Evolutionary conservation across 1,140 invertebrate genomes (phyloP).

Genomic region (Metaphire vulgaris): DNA sequence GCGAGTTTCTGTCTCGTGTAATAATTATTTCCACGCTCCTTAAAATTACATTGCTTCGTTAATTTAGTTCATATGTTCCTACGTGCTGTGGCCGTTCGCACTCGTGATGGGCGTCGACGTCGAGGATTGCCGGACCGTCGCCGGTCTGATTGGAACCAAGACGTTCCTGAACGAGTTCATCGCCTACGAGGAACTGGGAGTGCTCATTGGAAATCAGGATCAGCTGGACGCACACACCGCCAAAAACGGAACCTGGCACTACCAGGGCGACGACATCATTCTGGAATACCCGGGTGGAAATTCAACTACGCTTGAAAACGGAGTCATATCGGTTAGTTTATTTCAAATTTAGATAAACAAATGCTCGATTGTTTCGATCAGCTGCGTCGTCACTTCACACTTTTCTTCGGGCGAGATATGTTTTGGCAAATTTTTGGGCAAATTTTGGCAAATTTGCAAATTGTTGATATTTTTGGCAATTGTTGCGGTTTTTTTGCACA

Average conservation of each 20-base stretch:
- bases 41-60: not conserved
- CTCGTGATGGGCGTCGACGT: slow-evolving; percentile 40
- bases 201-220: slow-evolving; percentile 38
- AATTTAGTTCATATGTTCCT: slow-evolving; percentile 36
- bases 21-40: not conserved
- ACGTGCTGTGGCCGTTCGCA: slow-evolving; percentile 38
- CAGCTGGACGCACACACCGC: slow-evolving; percentile 9
- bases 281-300: slow-evolving; percentile 5
- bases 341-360: too few relatives aligned
- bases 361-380: too few relatives aligned
- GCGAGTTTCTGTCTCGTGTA: not conserved
- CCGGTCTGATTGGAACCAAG: slow-evolving; percentile 42
- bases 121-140: slow-evolving; percentile 36
- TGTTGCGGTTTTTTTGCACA: too few relatives aligned
- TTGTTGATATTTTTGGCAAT: too few relatives aligned
- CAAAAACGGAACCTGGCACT: not conserved
- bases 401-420: too few relatives aligned
- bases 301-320: not conserved
- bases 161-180: slow-evolving; percentile 50
- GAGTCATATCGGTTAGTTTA: slow-evolving; percentile 14
- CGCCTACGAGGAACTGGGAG: slow-evolving; percentile 41
- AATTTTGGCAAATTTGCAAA: too few relatives aligned
- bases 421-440: too few relatives aligned
- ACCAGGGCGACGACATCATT: slow-evolving; percentile 7
- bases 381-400: too few relatives aligned